phyloP scores from a whole-genome alignment of 1,140 invertebrate species.

The Portunus trituberculatus region DNA sequence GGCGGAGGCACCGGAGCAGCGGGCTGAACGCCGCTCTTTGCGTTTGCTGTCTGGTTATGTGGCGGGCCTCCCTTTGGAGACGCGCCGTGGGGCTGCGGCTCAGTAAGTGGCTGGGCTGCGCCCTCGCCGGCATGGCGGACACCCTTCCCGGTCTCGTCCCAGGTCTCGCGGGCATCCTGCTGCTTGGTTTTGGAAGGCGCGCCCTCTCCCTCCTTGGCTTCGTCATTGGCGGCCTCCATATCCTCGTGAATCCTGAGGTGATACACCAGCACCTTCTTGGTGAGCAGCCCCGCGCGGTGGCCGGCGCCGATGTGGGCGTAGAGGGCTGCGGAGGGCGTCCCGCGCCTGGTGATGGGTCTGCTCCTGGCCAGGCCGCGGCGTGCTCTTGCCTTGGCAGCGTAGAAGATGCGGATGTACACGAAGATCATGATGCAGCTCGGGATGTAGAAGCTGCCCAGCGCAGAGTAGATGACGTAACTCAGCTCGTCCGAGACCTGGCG shows the following conservation, averaged over 20 bases:
- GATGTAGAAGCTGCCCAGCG: slow-evolving; percentile 96
- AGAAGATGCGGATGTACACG: slow-evolving; percentile 96
- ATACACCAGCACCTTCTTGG: neutral
- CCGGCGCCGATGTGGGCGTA: slow-evolving; percentile 19
- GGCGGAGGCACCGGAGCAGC: neutral
- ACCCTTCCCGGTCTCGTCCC: neutral
- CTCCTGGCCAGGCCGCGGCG: slow-evolving; percentile 40
- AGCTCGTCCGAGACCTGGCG: slow-evolving; percentile 84
- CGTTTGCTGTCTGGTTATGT: neutral
- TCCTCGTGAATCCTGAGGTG: neutral
- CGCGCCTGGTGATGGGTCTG: neutral
- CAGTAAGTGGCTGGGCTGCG: neutral
- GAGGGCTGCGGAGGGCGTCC: neutral
- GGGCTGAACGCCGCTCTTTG: neutral
- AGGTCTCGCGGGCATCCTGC: neutral
- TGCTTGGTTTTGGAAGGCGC: neutral
- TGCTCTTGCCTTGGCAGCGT: slow-evolving; percentile 91
- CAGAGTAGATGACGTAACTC: slow-evolving; percentile 97
- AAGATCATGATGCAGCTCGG: slow-evolving; percentile 96
- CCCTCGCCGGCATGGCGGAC: neutral
- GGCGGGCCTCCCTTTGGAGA: neutral
- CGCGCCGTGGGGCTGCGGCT: neutral
- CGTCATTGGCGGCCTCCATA: neutral
- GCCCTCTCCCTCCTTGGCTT: neutral
- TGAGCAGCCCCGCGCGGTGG: neutral